Evolutionary conservation across 2,113 vertebrate genomes (phyloP).

Genomic region (Lipotes vexillifer): DNA sequence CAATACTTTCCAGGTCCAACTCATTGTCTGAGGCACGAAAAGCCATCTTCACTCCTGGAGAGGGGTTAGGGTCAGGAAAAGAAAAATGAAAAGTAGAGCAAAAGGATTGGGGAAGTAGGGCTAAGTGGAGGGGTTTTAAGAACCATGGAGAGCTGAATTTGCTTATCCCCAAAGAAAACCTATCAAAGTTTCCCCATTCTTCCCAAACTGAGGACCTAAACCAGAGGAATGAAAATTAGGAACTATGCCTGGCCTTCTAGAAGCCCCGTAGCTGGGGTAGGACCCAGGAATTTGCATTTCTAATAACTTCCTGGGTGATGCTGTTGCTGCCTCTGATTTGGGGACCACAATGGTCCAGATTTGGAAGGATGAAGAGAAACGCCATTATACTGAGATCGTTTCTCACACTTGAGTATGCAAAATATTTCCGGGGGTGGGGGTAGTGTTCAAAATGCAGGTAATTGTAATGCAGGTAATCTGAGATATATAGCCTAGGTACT

Average conservation of each 20-base stretch:
- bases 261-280: not conserved
- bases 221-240: not conserved
- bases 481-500: not conserved
- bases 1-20: not conserved
- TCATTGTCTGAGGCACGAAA: not conserved
- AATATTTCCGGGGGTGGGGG: not conserved
- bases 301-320: not conserved
- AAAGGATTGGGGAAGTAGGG: not conserved
- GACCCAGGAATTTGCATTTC: not conserved
- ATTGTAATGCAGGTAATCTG: not conserved
- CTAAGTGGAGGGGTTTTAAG: not conserved
- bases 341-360: not conserved
- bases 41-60: slow-evolving; percentile 48
- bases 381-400: not conserved
- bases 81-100: not conserved
- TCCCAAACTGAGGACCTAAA: not conserved
- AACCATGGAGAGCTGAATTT: not conserved
- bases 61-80: not conserved
- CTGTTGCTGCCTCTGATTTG: not conserved
- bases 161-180: not conserved
- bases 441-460: not conserved
- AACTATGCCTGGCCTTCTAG: not conserved
- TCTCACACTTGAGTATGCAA: not conserved
- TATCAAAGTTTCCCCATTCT: not conserved
- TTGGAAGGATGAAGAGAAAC: not conserved